Conservation (phyloP, 2,888 invertebrate genomes). For the Cylloceria caligata region DNA sequence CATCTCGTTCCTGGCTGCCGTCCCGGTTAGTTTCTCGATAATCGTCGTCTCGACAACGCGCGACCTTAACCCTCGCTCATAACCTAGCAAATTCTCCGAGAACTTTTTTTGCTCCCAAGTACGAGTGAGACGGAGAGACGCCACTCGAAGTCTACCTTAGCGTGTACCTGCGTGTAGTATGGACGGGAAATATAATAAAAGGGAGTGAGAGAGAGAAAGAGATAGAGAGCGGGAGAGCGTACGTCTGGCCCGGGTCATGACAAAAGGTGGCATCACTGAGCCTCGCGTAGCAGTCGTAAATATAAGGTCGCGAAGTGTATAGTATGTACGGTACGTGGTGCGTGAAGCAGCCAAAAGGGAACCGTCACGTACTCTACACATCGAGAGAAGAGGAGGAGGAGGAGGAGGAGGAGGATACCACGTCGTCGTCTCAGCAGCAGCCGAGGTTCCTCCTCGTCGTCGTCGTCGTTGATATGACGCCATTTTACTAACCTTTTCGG, state of each 20-base stretch:
- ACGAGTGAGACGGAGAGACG: constrained; percentile 16
- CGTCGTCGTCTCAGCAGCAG: constrained; percentile 66
- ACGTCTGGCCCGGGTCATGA: constrained; percentile 73
- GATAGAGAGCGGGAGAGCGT: constrained; percentile 31
- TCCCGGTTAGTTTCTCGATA: constrained; percentile 48
- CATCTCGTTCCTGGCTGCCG: constrained; percentile 48
- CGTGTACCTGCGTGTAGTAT: constrained; percentile 25
- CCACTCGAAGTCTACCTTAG: constrained; percentile 17
- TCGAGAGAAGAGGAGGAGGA: constrained; percentile 1
- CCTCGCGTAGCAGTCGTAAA: constrained; percentile 13
- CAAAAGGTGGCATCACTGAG: constrained; percentile 81
- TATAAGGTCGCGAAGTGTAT: constrained; percentile 15
- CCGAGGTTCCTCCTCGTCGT: constrained; percentile 63
- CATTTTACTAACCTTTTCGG: constrained; percentile 84
- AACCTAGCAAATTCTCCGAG: constrained; percentile 47
- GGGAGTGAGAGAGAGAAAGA: constrained; percentile 13
- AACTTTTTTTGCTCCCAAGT: constrained; percentile 9
- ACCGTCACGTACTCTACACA: constrained; percentile 27
- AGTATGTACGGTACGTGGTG: constrained; percentile 42
- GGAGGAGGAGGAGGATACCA: constrained; percentile 57
- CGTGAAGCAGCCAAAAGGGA: constrained; percentile 23
- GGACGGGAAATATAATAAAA: constrained; percentile 1
- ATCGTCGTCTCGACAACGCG: constrained; percentile 45
- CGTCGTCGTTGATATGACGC: constrained; percentile 81
- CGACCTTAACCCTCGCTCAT: constrained; percentile 23